Conservation (phyloP, 2,888 invertebrate genomes). For the Eristalis arbustorum region DNA sequence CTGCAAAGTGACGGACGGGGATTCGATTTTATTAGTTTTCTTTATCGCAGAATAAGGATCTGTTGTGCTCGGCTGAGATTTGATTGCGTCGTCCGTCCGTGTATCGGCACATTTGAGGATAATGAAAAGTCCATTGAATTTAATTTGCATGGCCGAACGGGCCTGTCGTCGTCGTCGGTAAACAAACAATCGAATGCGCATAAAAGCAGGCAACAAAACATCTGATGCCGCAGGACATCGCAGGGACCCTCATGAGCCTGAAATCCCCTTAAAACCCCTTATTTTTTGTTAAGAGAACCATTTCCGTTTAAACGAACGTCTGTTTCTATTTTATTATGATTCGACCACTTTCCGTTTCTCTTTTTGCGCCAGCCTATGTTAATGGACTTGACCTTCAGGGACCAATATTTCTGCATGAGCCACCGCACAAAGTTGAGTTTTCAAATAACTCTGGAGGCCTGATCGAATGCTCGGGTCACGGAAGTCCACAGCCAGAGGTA, state of each 20-base stretch:
- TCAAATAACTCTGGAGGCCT: conserved; percentile 87
- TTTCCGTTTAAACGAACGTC: conserved; percentile 14
- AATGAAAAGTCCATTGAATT: conserved; percentile 68
- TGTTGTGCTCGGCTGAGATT: background rate
- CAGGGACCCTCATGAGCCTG: background rate
- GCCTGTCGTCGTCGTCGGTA: background rate
- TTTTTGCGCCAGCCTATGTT: conserved; percentile 71
- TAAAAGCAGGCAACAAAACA: conserved; percentile 10
- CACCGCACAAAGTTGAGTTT: conserved; percentile 88
- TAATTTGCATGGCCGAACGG: conserved; percentile 55
- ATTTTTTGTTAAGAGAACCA: background rate
- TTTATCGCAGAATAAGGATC: conserved; percentile 1
- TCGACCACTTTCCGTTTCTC: conserved; percentile 51
- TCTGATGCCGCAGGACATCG: background rate
- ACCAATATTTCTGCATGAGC: conserved; percentile 85
- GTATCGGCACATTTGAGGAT: conserved; percentile 52
- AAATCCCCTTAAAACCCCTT: conserved; percentile 18
- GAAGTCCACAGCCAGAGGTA: conserved; percentile 86
- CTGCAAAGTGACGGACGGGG: background rate
- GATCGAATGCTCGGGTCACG: conserved; percentile 86
- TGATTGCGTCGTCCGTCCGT: conserved; percentile 54
- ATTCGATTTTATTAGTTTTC: conserved; percentile 44
- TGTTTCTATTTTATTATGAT: conserved; percentile 57
- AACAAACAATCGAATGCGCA: background rate
- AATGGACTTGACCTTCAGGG: conserved; percentile 85